Evolutionary conservation across 2,888 invertebrate species (phyloP), one percentile per base, ranked within the genome.

Genomic region (Acanthosoma haemorrhoidale): DNA sequence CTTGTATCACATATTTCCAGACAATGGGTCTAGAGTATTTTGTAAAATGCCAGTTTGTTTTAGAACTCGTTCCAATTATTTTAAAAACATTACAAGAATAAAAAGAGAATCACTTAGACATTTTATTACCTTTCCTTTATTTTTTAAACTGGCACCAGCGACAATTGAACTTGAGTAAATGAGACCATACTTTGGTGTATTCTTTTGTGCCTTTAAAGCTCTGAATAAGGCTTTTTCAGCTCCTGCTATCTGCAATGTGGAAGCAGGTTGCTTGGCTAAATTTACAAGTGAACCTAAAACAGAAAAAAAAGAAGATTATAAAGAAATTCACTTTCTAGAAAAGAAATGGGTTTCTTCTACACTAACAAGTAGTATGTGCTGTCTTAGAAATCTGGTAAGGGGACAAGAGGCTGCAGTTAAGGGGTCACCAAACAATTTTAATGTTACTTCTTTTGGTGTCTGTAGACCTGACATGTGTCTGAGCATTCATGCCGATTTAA

Each of bases 161-260:
- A 99, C 90, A 16, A 99, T 81, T 77, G 92, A 91, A 0, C 98
- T 91, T 79, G 99, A 98, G 79, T 97, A 99, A 74, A 99, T 95
- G 43, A 99, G 83, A 83, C 99, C 99, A 80, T 99, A 99, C 78
- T 99, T 99, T 0, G 99, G 99, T 0, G 99, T 99, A 78, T 98
- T 96, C 78, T 95, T 93, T 78, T 96, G 96, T 0, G 96, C 94
- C 81, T 99, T 99, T 16, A 99, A 82, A 0, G 99, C 98, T 75
- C 98, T 84, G 82, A 99, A 99, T 11, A 99, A 81, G 0, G 98
- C 98, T 79, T 99, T 99, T 79, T 99, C 99, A 0, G 99, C 98
- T 73, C 98, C 99, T 70, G 98, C 87, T 76, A 99, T 97, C 82
- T 99, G 98, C 5, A 99, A 86, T 0, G 98, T 99, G 0, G 98